Evolutionary conservation across 2,113 vertebrate species (phyloP), one percentile per base, ranked within the genome.

Genomic region (Myotis yumanensis): DNA sequence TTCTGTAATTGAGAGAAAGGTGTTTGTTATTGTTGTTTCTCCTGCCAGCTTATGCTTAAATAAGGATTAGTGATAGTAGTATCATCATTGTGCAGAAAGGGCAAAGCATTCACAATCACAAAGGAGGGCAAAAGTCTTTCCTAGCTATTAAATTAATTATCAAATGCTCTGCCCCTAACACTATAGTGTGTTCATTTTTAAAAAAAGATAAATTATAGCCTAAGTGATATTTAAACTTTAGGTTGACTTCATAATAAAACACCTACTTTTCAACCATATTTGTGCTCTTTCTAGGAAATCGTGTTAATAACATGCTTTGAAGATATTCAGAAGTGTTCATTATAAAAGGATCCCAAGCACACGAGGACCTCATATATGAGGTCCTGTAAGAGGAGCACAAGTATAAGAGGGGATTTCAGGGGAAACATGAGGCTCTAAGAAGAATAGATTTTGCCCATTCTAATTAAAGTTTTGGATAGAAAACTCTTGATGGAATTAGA

Each of bases 191-290:
- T 54, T 79, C n/a, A 62, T 51, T 57, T 10, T 54, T 54, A 4
- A 11, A 23, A 23, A 69, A 88, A 86, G 83, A 79, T 83, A 62
- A 90, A 59, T 52, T 93, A 75, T 86, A 85, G 51, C 3, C 14
- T 69, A 96, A 82, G 80, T 51, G 25, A 20, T 87, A 54, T n/a
- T 89, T 86, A 52, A 89, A 91, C 22, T 79, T 91, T 12, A 86
- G 23, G 7, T 83, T 90, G 22, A 57, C n/a, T 84, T 94, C 2
- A 52, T 84, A 81, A 46, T 92, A 84, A 89, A 57, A 86, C 25
- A 35, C 81, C 30, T 89, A 3, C 46, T 96, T 7, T 80, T 92
- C 81, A 93, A 57, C 52, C 16, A 64, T 64, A 79, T 18, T 89
- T 91, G n/a, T 79, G 52, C 6, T 85, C 77, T 46, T 86, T 40